Percentiles rank a stretch among this genome's conserved stretches.
Evolutionary conservation across 1,140 invertebrate species (phyloP).

Genomic region (Penaeus indicus): DNA sequence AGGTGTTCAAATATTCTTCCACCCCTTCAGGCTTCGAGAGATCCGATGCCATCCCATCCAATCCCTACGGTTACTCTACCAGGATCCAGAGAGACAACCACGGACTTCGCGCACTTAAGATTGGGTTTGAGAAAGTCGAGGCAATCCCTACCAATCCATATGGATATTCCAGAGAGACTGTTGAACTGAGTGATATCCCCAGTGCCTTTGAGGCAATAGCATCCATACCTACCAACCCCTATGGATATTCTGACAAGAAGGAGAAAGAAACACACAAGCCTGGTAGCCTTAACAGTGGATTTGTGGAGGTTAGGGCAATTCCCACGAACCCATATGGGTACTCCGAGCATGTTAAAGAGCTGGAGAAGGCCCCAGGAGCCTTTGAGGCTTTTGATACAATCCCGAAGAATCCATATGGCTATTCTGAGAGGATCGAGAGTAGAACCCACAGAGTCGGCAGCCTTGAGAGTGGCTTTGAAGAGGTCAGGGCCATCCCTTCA

Average conservation of each 20-base stretch:
- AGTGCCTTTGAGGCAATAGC: not conserved
- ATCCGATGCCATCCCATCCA: not conserved
- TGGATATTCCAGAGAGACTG: not conserved
- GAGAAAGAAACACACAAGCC: too few relatives aligned
- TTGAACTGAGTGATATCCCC: not conserved
- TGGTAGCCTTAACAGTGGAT: too few relatives aligned
- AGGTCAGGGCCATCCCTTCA: not conserved
- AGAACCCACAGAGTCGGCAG: not conserved
- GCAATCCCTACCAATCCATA: not conserved
- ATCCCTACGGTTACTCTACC: slow-evolving; percentile 12
- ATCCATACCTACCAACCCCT: not conserved
- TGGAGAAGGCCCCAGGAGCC: not conserved
- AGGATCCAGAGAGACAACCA: not conserved
- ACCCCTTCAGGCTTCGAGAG: not conserved
- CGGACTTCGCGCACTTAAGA: not conserved
- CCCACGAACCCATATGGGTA: not conserved
- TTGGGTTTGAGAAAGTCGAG: not conserved
- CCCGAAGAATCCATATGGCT: slow-evolving; percentile 18
- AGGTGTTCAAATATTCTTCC: not conserved
- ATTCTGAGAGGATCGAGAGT: not conserved
- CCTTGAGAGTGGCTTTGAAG: not conserved
- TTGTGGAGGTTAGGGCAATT: too few relatives aligned
- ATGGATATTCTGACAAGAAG: not conserved
- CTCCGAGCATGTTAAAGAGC: not conserved
- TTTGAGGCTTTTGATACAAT: not conserved